These are phyloP conservation scores for Mobula hypostoma DNA, from an alignment of 2,113 vertebrate species.

Conservation along the genomic window DNA sequence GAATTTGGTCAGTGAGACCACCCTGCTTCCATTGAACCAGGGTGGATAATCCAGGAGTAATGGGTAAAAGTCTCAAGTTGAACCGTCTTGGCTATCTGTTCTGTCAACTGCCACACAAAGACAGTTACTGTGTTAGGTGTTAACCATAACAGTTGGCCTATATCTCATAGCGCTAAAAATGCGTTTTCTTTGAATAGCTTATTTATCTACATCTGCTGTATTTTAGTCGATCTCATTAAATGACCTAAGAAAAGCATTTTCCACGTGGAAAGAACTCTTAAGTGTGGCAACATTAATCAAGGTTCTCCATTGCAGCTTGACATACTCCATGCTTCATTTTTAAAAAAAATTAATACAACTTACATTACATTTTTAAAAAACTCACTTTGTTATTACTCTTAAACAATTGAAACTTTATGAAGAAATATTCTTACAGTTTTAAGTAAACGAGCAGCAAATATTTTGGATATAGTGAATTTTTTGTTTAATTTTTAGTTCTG, in stretches of 20 bases:
- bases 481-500: not conserved
- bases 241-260: conserved; percentile 42
- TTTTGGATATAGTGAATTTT: not conserved
- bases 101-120: conserved; percentile 47
- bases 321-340: conserved; percentile 41
- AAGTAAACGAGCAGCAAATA: not conserved
- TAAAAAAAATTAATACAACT: conserved; percentile 33
- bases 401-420: not conserved
- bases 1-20: conserved; percentile 49
- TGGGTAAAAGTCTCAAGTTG: conserved; percentile 28
- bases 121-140: conserved; percentile 49
- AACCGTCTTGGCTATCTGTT: conserved; percentile 43
- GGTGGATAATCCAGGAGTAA: conserved; percentile 47
- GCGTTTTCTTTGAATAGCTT: conserved; percentile 54
- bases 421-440: not conserved
- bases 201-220: conserved; percentile 52
- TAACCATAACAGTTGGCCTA: conserved; percentile 46
- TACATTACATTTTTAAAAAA: conserved; percentile 46
- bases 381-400: conserved; percentile 47
- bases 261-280: conserved; percentile 37
- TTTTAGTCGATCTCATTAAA: conserved; percentile 59
- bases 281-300: conserved; percentile 47
- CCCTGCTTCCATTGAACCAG: conserved; percentile 43
- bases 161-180: conserved; percentile 55
- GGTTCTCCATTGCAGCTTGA: conserved; percentile 44